Base-by-base conservation (phyloP, 2,888 invertebrate genomes). In the Rhodophaea formosa region DNA sequence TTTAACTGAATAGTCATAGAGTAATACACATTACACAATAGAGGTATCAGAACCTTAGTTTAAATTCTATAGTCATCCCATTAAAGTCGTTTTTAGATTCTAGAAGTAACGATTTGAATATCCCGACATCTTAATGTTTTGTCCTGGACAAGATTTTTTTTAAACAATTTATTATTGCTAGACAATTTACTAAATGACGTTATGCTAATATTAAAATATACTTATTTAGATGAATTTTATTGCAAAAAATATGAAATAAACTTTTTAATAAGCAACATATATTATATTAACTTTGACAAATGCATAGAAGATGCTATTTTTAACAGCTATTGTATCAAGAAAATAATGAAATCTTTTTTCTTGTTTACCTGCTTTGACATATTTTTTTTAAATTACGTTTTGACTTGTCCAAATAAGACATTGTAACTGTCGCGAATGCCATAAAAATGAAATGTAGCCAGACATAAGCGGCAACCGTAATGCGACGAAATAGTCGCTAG, bases 321-420 rank as follows among this genome's bases (percentile, higher is more conserved):
- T 39, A 39, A 39, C 23, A 23, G 23, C 3, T 39, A 39, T n/a
- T n/a, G n/a, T n/a, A n/a, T 44, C 15, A 44, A 1, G 8, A 16
- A 44, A 44, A 44, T 44, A 49, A 49, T 32, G 15, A n/a, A 49
- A 32, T 49, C 15, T 32, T 49, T 49, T 32, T 49, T 30, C 3
- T 29, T 23, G 8, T 14, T n/a, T 43, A 23, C 23, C 23, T 29
- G 15, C 7, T 0, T 10, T 42, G 12, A 29, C 43, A 29, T 32
- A 15, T 23, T 12, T 7, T 17, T 12, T 5, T 17, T 46, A 16
- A 23, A 15, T 23, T 23, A 23, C 8, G n/a, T 8, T 46, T 12
- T 32, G 49, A 32, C 49, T 49, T 49, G 49, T 49, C 49, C 49
- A 32, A 49, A 49, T 16, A 32, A 49, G 49, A 32, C 32, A 14